phyloP scores from a whole-genome alignment of 2,888 invertebrate species.

The Erebia ligea region DNA sequence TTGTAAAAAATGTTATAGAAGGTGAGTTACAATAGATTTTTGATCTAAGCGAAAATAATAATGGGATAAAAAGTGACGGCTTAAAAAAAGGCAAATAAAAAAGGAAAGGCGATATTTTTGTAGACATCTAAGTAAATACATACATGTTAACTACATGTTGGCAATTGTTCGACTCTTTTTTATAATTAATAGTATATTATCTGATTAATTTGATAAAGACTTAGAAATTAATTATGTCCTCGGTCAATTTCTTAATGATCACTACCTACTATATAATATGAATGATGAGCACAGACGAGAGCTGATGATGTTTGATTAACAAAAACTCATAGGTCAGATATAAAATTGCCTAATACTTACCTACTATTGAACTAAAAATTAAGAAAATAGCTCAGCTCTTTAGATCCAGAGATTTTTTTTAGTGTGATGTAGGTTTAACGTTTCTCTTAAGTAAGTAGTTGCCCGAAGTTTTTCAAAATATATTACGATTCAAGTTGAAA shows the following conservation, averaged over 20 bases:
- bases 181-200: background rate
- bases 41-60: slow-evolving; percentile 48
- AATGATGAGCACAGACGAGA: slow-evolving; percentile 8
- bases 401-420: no score
- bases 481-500: background rate
- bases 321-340: no score
- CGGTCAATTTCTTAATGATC: background rate
- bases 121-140: slow-evolving; percentile 6
- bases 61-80: slow-evolving; percentile 43
- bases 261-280: slow-evolving; percentile 12
- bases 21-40: slow-evolving; percentile 52
- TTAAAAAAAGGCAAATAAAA: no score
- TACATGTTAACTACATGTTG: slow-evolving; percentile 18
- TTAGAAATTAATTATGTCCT: background rate
- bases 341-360: no score
- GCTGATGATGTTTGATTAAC: background rate
- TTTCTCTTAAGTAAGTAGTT: background rate
- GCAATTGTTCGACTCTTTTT: no score
- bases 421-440: no score
- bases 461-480: background rate
- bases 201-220: background rate
- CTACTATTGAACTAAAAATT: no score
- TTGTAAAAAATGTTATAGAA: slow-evolving; percentile 52
- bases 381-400: no score
- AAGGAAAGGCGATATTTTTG: slow-evolving; percentile 43